Conservation (phyloP, 2,113 vertebrate genomes). For the Opisthocomus hoazin region DNA sequence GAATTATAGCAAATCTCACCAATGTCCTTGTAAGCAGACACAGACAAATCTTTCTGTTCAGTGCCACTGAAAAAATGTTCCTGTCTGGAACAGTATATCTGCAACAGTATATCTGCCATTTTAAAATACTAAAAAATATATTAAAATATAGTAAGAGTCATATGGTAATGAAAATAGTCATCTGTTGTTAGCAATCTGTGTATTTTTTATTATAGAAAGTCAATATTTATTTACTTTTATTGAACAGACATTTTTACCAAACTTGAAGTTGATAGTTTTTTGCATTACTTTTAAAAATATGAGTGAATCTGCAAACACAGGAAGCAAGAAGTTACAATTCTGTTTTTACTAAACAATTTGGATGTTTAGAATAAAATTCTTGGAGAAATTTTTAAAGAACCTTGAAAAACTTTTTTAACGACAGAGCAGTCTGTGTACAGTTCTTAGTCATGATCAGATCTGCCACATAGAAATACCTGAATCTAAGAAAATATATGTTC, state of each 20-base stretch:
- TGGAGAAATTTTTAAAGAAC: neutral
- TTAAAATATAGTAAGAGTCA: neutral
- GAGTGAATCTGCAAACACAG: neutral
- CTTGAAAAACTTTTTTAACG: neutral
- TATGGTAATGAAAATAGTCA: neutral
- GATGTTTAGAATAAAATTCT: neutral
- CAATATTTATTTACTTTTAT: neutral
- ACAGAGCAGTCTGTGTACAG: neutral
- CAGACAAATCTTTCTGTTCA: neutral
- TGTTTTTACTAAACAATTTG: neutral
- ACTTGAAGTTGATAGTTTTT: neutral
- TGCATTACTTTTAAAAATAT: neutral
- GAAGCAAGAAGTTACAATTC: neutral
- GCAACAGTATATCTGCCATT: neutral
- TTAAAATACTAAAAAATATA: neutral
- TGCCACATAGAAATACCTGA: neutral
- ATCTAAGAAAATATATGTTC: neutral
- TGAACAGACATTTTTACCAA: neutral
- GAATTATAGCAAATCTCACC: neutral
- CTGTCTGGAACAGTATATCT: neutral
- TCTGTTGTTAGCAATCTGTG: neutral
- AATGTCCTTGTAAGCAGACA: neutral
- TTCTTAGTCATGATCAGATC: neutral
- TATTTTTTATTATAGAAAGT: neutral
- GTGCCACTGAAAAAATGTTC: neutral